Percentiles rank a stretch among this genome's conserved stretches.
phyloP scores from a whole-genome alignment of 2,797 vertebrate genomes.

The Mormyrus proboscirostris region DNA sequence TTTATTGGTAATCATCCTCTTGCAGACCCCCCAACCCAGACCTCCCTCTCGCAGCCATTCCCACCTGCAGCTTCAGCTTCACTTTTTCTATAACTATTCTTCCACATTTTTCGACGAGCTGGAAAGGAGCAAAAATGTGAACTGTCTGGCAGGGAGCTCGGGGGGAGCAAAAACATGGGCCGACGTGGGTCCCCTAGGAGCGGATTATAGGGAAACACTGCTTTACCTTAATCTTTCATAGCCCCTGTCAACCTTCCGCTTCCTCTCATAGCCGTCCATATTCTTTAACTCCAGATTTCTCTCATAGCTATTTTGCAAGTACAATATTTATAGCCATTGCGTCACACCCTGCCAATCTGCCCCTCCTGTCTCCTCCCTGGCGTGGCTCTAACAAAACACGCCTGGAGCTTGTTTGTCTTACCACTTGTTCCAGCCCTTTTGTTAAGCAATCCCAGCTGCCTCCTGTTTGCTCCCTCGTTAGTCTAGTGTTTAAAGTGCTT shows the following conservation, averaged over 20 bases:
- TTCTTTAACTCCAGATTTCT: background rate
- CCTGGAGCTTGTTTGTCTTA: background rate
- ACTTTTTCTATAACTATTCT: background rate
- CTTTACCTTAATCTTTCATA: background rate
- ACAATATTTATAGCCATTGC: background rate
- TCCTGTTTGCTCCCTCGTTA: background rate
- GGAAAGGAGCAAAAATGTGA: background rate
- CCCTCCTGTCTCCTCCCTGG: background rate
- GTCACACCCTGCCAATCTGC: background rate
- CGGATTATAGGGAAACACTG: background rate
- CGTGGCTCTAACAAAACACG: background rate
- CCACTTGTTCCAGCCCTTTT: background rate
- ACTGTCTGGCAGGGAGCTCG: background rate
- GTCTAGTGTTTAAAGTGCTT: background rate
- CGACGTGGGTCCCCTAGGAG: background rate
- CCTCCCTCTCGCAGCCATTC: background rate
- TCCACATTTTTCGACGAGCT: background rate
- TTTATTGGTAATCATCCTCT: background rate
- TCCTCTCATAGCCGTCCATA: background rate
- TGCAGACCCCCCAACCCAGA: background rate
- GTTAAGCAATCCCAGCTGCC: background rate
- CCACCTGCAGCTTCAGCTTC: background rate
- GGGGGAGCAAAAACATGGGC: background rate
- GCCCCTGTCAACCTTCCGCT: background rate
- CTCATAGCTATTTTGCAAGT: background rate